Evolutionary conservation across 2,888 invertebrate genomes (phyloP), one percentile per base, ranked within the genome.

Genomic region (Alloplasta piceator): DNA sequence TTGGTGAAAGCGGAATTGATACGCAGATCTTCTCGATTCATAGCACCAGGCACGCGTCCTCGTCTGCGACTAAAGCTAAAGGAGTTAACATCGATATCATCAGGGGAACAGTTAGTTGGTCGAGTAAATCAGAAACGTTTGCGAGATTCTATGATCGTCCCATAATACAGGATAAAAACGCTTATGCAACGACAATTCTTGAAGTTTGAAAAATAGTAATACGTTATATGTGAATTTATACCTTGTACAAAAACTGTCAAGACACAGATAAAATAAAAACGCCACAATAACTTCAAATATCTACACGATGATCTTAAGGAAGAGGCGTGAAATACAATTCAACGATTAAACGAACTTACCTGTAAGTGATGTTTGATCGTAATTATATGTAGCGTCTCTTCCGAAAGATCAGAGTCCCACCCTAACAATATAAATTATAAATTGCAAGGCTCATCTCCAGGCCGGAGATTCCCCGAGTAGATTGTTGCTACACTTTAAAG

Each of bases 401-500:
- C 46, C 46, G 46, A 46, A 46, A 46, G 46, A 46, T 46, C 46
- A 46, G 46, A 46, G 46, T 46, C 46, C 46, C 46, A 46, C 7
- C 2, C 2, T 6, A 46, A 6, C 6, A 6, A n/a, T n/a, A n/a
- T n/a, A n/a, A n/a, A n/a, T n/a, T n/a, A n/a, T n/a, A n/a, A n/a
- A n/a, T n/a, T n/a, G n/a, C 10, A 46, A 12, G 55, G 16, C 55
- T 16, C 55, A 55, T 55, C 55, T 55, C 41, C 39, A 39, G 14
- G 12, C 60, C 12, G n/a, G 60, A 43, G 43, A 43, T 14, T 6
- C 12, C 43, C 43, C 14, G 41, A 12, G 7, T 12, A 7, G 16
- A 43, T 61, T 61, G 61, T 61, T 14, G 61, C 61, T 16, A 43
- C 16, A 61, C 61, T 61, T 61, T 61, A 6, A 64, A 64, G n/a